Evolutionary conservation across 2,797 vertebrate species (phyloP).

Genomic region (Chelon labrosus): DNA sequence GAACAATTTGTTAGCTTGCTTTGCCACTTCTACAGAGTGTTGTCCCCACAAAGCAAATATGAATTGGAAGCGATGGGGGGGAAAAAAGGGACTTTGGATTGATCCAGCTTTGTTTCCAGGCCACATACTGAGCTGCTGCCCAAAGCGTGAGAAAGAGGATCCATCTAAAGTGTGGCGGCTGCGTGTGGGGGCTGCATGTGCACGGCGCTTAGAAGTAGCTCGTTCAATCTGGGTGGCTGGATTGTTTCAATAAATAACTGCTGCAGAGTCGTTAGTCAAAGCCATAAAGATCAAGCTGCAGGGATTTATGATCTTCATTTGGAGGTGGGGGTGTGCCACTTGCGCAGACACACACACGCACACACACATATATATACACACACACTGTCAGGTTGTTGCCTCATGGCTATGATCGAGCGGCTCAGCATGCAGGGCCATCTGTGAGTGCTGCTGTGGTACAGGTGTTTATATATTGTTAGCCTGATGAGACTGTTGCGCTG

Average conservation of each 20-base stretch:
- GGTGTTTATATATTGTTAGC: slow-evolving; percentile 74
- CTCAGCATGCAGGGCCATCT: slow-evolving; percentile 69
- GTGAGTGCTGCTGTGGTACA: slow-evolving; percentile 69
- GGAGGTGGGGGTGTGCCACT: slow-evolving; percentile 52
- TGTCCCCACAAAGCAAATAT: slow-evolving; percentile 42
- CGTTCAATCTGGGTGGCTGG: slow-evolving; percentile 77
- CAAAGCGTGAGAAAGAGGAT: slow-evolving; percentile 50
- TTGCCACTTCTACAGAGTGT: slow-evolving; percentile 46
- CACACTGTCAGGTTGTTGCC: slow-evolving; percentile 63
- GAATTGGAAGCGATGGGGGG: slow-evolving; percentile 40
- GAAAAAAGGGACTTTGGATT: slow-evolving; percentile 50
- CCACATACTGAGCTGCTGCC: slow-evolving; percentile 23
- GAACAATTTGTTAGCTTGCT: slow-evolving; percentile 43
- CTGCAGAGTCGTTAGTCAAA: slow-evolving; percentile 78
- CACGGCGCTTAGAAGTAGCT: slow-evolving; percentile 67
- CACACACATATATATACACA: slow-evolving; percentile 16
- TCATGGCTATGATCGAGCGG: slow-evolving; percentile 70
- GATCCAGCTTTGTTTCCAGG: slow-evolving; percentile 43
- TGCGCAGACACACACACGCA: slow-evolving; percentile 14
- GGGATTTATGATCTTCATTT: slow-evolving; percentile 83
- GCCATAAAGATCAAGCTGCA: slow-evolving; percentile 79
- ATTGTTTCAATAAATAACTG: slow-evolving; percentile 85
- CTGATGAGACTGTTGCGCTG: slow-evolving; percentile 51
- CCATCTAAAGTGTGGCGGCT: slow-evolving; percentile 7
- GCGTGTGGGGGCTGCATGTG: slow-evolving; percentile 19